Evolutionary conservation across 2,113 vertebrate species (phyloP).

Genomic region (Ailuropoda melanoleuca): DNA sequence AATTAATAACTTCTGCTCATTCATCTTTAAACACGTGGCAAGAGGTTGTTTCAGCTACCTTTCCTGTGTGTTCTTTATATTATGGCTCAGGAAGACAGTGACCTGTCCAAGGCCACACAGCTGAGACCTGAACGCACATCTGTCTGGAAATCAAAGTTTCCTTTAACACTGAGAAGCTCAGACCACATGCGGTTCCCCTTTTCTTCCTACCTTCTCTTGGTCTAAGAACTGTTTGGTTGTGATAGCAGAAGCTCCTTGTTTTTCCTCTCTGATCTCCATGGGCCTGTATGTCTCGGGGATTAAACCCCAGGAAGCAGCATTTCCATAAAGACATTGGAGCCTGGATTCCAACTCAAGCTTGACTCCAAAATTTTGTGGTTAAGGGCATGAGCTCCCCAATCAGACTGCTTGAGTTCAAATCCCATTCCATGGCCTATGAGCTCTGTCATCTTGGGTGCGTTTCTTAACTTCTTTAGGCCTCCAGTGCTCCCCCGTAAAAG

Average conservation of each 20-base stretch:
- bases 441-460: background rate
- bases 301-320: background rate
- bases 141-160: background rate
- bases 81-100: background rate
- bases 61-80: background rate
- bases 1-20: background rate
- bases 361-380: background rate
- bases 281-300: background rate
- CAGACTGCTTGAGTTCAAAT: background rate
- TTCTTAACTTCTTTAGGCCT: background rate
- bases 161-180: background rate
- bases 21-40: background rate
- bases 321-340: slow-evolving; percentile 11
- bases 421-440: background rate
- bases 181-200: background rate
- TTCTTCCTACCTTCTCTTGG: background rate
- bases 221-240: background rate
- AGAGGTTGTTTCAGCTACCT: background rate
- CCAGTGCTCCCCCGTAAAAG: background rate
- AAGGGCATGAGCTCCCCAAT: background rate
- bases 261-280: background rate
- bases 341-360: background rate
- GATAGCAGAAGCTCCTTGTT: background rate
- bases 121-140: background rate
- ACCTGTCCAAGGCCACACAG: background rate